These are phyloP conservation scores for Gymnoscopelus microlampas DNA, from an alignment of 2,797 vertebrate genomes.

Conservation along the genomic window DNA sequence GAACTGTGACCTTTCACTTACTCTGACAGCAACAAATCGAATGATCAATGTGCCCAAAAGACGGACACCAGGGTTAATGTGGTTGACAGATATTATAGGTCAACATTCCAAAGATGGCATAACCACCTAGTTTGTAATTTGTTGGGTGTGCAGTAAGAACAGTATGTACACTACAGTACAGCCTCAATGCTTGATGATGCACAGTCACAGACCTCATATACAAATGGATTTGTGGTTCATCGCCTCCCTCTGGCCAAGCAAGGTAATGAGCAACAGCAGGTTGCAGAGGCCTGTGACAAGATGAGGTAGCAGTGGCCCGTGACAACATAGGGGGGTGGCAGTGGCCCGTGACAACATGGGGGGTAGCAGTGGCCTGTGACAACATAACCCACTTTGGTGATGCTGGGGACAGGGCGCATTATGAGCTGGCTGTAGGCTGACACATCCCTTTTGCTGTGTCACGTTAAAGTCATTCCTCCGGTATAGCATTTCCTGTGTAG, in stretches of 20 bases:
- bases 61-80: too few species aligned
- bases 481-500: constrained; percentile 29
- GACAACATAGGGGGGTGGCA: constrained; percentile 2
- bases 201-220: too few species aligned
- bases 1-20: too few species aligned
- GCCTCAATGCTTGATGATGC: too few species aligned
- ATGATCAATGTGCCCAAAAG: too few species aligned
- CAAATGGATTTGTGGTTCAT: background rate
- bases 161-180: too few species aligned
- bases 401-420: background rate
- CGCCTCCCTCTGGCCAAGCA: background rate
- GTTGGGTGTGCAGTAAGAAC: too few species aligned
- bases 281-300: too few species aligned
- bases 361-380: background rate
- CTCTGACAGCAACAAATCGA: too few species aligned
- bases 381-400: constrained; percentile 39
- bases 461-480: constrained; percentile 25
- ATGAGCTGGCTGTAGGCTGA: background rate
- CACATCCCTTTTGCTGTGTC: constrained; percentile 17
- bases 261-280: constrained; percentile 6
- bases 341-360: constrained; percentile 1
- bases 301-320: background rate
- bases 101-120: too few species aligned
- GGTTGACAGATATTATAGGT: too few species aligned
- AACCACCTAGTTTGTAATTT: too few species aligned